Conservation (phyloP, 1,140 invertebrate species). For the Sycobia sp. region DNA sequence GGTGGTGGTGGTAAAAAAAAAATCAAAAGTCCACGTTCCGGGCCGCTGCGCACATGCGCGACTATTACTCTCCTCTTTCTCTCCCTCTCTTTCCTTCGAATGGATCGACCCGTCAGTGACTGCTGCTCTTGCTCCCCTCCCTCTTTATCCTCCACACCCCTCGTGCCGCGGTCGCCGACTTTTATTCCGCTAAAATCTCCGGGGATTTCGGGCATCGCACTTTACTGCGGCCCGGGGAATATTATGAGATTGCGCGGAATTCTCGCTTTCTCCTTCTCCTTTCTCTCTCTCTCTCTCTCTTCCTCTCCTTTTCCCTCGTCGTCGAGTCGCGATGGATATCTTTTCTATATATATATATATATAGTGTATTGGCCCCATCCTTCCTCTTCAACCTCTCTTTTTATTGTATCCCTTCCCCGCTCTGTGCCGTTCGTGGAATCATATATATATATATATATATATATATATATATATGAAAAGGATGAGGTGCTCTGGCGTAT, state of each 20-base stretch:
- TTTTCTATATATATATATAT: too few relatives aligned
- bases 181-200: conserved; percentile 55
- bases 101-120: conserved; percentile 31
- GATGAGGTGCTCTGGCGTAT: conserved; percentile 33
- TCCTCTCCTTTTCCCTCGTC: conserved; percentile 19
- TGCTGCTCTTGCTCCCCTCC: conserved; percentile 25
- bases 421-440: too few relatives aligned
- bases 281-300: conserved; percentile 23
- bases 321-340: too few relatives aligned
- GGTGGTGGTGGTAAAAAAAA: neutral
- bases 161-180: conserved; percentile 22
- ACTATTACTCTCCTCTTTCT: too few relatives aligned
- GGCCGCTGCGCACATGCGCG: conserved; percentile 21
- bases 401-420: too few relatives aligned
- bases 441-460: too few relatives aligned
- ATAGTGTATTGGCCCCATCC: too few relatives aligned
- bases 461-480: too few relatives aligned
- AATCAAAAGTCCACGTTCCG: conserved; percentile 10
- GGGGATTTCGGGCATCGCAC: conserved; percentile 53
- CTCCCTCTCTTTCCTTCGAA: too few relatives aligned
- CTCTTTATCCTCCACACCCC: conserved; percentile 34
- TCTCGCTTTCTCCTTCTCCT: conserved; percentile 32
- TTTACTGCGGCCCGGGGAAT: conserved; percentile 46
- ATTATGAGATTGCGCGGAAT: conserved; percentile 57
- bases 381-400: too few relatives aligned